Evolutionary conservation across 2,888 invertebrate species (phyloP).

Genomic region (Agrochola lychnidis): DNA sequence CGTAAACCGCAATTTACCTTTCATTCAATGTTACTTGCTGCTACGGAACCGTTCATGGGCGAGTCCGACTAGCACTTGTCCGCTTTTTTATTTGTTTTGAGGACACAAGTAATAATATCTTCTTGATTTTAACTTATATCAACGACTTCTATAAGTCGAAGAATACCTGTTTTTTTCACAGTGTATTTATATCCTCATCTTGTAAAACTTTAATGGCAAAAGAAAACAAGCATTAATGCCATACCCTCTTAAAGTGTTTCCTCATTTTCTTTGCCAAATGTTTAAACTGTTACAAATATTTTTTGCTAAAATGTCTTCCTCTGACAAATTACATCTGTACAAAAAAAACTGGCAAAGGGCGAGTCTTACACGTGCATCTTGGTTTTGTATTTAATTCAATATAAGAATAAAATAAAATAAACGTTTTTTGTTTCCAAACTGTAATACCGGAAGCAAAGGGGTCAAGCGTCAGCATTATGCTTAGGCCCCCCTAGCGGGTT

Average conservation of each 20-base stretch:
- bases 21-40: too few relatives aligned
- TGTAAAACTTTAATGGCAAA: neutral
- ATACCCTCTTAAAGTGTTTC: slow-evolving; percentile 5
- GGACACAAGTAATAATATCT: neutral
- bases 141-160: neutral
- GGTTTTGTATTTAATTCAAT: neutral
- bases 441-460: too few relatives aligned
- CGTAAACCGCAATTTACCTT: too few relatives aligned
- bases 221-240: neutral
- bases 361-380: neutral
- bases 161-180: neutral
- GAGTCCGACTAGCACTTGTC: too few relatives aligned
- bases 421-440: too few relatives aligned
- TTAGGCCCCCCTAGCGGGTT: too few relatives aligned
- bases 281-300: slow-evolving; percentile 30
- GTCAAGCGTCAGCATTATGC: too few relatives aligned
- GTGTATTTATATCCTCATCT: neutral
- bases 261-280: slow-evolving; percentile 17
- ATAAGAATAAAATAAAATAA: too few relatives aligned
- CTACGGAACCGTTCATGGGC: too few relatives aligned
- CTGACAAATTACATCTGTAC: slow-evolving; percentile 41
- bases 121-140: neutral
- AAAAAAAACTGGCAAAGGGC: neutral
- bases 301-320: slow-evolving; percentile 22
- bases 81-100: too few relatives aligned